Evolutionary conservation across 1,140 invertebrate genomes (phyloP).

Genomic region (Nasonia vitripennis): DNA sequence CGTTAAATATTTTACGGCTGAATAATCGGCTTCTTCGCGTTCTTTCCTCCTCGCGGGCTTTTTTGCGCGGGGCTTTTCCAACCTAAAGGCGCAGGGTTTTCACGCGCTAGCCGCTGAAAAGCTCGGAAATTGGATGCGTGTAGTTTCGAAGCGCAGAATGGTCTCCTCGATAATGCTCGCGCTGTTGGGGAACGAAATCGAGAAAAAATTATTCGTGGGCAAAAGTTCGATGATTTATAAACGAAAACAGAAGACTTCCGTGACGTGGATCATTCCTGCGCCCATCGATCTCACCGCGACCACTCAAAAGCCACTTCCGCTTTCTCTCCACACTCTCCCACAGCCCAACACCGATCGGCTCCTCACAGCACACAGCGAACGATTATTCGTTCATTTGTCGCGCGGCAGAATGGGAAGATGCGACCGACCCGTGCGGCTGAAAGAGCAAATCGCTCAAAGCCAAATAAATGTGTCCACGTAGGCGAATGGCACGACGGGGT

Average conservation of each 20-base stretch:
- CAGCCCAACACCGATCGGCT: not conserved
- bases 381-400: conserved; percentile 40
- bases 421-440: not conserved
- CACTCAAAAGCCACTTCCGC: not conserved
- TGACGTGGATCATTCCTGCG: not conserved
- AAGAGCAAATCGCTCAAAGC: conserved; percentile 10
- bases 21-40: conserved; percentile 61
- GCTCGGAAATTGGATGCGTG: not conserved
- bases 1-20: conserved; percentile 72
- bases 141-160: not conserved
- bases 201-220: not conserved
- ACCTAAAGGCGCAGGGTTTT: not conserved
- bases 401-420: not conserved
- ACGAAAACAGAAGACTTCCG: not conserved
- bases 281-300: not conserved
- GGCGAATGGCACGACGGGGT: not conserved
- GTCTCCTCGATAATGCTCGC: not conserved
- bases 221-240: not conserved
- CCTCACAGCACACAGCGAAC: not conserved
- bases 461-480: not conserved
- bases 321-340: not conserved
- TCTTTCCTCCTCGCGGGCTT: conserved; percentile 13
- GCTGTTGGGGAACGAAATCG: too few species aligned
- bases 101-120: not conserved
- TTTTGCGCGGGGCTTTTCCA: not conserved